Evolutionary conservation across 2,797 vertebrate species (phyloP).

Genomic region (Danionella dracula): DNA sequence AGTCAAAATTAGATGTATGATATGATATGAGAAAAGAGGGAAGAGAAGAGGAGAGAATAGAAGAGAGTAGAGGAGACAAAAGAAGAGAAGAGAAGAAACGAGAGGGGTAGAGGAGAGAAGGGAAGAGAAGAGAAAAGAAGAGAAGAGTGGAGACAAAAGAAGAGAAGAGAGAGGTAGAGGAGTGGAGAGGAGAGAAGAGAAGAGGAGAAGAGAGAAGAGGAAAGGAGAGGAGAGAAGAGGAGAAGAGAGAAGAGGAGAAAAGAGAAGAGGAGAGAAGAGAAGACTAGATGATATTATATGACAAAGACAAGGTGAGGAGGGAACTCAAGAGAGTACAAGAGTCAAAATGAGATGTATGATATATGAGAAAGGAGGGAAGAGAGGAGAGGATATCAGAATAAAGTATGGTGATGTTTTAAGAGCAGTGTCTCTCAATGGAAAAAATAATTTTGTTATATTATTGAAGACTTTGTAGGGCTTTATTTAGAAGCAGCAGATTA

Average conservation of each 20-base stretch:
- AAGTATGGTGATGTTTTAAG: too few species aligned
- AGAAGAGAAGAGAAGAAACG: not conserved
- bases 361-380: not conserved
- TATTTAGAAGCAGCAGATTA: not conserved
- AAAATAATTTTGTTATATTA: too few species aligned
- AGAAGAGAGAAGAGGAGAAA: not conserved
- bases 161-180: not conserved
- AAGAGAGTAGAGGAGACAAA: not conserved
- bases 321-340: not conserved
- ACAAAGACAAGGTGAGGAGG: not conserved
- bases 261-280: not conserved
- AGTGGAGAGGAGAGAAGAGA: not conserved
- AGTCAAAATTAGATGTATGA: too few species aligned
- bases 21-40: fast-evolving
- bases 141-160: not conserved
- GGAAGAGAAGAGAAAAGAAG: not conserved
- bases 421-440: too few species aligned
- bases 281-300: not conserved
- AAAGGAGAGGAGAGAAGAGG: not conserved
- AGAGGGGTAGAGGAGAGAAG: not conserved
- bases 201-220: not conserved
- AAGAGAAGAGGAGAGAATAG: not conserved
- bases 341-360: too few species aligned
- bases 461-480: not conserved
- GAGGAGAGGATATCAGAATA: not conserved